These are phyloP conservation scores for Leptoteleia sp. DNA, from an alignment of 1,140 invertebrate genomes.

Conservation along the genomic window DNA sequence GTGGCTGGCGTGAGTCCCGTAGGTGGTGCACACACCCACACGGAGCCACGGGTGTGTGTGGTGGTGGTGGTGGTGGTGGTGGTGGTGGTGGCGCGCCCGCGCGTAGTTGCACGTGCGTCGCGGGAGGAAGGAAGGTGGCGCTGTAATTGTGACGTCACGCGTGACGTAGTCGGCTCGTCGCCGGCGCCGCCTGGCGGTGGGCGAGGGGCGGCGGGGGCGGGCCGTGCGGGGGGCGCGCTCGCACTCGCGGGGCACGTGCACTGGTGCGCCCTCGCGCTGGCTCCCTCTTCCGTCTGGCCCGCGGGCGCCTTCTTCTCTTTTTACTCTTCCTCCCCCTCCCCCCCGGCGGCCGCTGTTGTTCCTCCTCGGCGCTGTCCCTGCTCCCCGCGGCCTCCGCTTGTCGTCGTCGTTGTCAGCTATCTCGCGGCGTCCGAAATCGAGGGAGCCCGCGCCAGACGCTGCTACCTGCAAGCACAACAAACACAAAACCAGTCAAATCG, in stretches of 20 bases:
- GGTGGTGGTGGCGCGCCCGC: too few relatives aligned
- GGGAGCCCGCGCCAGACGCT: conserved; percentile 32
- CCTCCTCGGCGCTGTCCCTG: conserved; percentile 30
- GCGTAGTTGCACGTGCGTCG: conserved; percentile 26
- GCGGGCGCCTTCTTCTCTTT: conserved; percentile 54
- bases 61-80: too few relatives aligned
- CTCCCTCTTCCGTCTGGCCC: conserved; percentile 67
- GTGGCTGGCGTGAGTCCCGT: conserved; percentile 14
- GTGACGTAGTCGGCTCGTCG: conserved; percentile 68
- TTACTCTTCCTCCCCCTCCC: too few relatives aligned
- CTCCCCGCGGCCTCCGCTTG: conserved; percentile 17
- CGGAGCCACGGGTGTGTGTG: conserved; percentile 11
- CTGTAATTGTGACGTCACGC: conserved; percentile 69
- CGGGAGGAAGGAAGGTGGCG: conserved; percentile 48
- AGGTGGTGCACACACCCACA: conserved; percentile 21
- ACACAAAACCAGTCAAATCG: conserved; percentile 21
- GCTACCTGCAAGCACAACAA: conserved; percentile 67
- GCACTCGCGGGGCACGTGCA: conserved; percentile 64
- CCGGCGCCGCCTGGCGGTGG: conserved; percentile 44
- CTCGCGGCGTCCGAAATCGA: conserved; percentile 45
- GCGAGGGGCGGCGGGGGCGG: conserved; percentile 14
- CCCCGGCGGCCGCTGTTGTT: conserved; percentile 21
- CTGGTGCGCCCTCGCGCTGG: conserved; percentile 70
- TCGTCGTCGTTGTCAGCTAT: conserved; percentile 54
- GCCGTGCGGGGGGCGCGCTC: conserved; percentile 40